Conservation (phyloP, 1,140 invertebrate genomes). For the Sitophilus oryzae region DNA sequence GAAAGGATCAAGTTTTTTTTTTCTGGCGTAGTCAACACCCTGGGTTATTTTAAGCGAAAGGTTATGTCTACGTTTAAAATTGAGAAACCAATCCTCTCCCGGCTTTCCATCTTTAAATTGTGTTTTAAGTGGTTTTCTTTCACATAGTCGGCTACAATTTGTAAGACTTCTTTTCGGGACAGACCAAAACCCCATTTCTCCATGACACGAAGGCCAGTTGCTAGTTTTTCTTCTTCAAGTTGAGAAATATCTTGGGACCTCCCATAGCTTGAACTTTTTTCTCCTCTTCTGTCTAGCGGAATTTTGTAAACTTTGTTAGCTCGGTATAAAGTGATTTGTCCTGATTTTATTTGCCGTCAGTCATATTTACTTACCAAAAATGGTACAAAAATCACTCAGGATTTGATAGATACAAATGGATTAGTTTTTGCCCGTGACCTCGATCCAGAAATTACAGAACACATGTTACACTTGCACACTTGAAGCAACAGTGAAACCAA, state of each 20-base stretch:
- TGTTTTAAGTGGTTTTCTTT: conserved; percentile 34
- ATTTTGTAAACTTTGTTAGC: conserved; percentile 25
- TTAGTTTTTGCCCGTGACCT: no score
- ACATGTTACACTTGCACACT: background rate
- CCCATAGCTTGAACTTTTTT: conserved; percentile 27
- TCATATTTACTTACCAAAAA: no score
- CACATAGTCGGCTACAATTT: conserved; percentile 35
- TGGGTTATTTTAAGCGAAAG: no score
- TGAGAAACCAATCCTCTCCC: conserved; percentile 41
- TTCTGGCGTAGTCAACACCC: no score
- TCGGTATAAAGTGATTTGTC: conserved; percentile 23
- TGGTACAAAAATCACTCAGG: no score
- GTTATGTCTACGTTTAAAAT: no score
- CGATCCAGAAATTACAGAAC: no score
- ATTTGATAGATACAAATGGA: no score
- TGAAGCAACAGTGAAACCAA: background rate
- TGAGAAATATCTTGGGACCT: conserved; percentile 29
- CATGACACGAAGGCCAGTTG: conserved; percentile 30
- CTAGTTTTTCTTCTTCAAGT: conserved; percentile 32
- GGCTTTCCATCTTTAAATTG: conserved; percentile 41
- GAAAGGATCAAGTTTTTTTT: conserved; percentile 32
- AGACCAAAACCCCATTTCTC: conserved; percentile 41
- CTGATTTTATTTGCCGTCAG: background rate
- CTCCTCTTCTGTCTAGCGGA: conserved; percentile 24
- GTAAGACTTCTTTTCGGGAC: conserved; percentile 35